Evolutionary conservation across 1,140 invertebrate species (phyloP), one percentile per base, ranked within the genome.

Genomic region (Drosophila bipectinata): DNA sequence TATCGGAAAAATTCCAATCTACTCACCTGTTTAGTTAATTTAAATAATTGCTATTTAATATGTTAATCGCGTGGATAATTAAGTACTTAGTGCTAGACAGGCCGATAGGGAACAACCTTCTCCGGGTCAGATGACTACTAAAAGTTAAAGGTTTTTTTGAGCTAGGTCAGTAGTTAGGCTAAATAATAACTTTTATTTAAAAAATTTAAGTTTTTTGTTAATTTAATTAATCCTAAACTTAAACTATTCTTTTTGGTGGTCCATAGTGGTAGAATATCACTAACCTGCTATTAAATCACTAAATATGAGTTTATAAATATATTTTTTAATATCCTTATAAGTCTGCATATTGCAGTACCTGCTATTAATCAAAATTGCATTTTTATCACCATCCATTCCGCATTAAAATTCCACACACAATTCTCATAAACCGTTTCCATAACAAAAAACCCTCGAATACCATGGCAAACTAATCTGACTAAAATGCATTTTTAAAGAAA

Each of bases 1-100:
- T 58, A 57, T n/a, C 34, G 32, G 6, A 37, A 14, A 30, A 14
- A 32, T 34, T 41, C n/a, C 12, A 56, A 26, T 32, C 37, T 21
- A 32, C 30, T 18, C 63, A 69, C 52, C 59, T 47, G 44, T 32
- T 14, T 48, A 32, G 18, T 18, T 4, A 10, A 24, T 26, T 44
- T 69, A 48, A 69, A 12, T 57, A 52, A 69, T 69, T 18, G 66
- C 30, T 68, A 68, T 69, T 48, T 56, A 28, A 69, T 63, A 37
- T 39, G 14, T 21, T 48, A 56, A 56, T 56, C 64, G 32, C n/a
- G 24, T 9, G 32, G 52, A n/a, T 55, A 37, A 14, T 44, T 47
- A 21, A 47, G 34, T 39, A 30, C 34, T 45, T n/a, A 39, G 9
- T 24, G 14, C 18, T 34, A 52, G 45, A 59, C 54, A 30, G 47